Evolutionary conservation across 2,797 vertebrate genomes (phyloP).

Genomic region (Pygocentrus nattereri): DNA sequence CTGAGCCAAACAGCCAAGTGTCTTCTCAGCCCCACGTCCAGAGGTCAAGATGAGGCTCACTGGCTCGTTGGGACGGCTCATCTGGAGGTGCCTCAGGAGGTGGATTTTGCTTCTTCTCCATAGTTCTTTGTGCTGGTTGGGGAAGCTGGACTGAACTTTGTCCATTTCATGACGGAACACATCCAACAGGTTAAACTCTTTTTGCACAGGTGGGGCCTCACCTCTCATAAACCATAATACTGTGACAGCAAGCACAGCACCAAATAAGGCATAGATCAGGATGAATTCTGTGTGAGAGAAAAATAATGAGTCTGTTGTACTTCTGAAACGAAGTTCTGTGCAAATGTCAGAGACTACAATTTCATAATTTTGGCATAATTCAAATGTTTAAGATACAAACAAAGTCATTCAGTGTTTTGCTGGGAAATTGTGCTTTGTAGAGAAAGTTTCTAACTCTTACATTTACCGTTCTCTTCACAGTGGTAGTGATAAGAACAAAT

Average conservation of each 20-base stretch:
- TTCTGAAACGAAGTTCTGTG: no score
- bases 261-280: rapidly evolving
- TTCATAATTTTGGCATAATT: no score
- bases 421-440: no score
- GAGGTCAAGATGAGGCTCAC: constrained; percentile 88
- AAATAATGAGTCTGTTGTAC: no score
- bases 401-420: no score
- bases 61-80: constrained; percentile 78
- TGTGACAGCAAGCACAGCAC: background rate
- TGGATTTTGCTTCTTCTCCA: constrained; percentile 85
- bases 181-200: constrained; percentile 67
- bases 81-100: constrained; percentile 85
- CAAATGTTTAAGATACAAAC: no score
- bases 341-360: no score
- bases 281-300: background rate
- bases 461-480: no score
- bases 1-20: constrained; percentile 85
- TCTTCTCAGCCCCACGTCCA: constrained; percentile 77
- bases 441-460: no score
- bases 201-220: constrained; percentile 43
- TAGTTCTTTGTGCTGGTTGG: constrained; percentile 77
- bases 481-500: no score
- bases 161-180: constrained; percentile 81
- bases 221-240: background rate
- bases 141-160: constrained; percentile 69